phyloP scores from a whole-genome alignment of 1,140 invertebrate genomes.

The Heliconius eleuchia region DNA sequence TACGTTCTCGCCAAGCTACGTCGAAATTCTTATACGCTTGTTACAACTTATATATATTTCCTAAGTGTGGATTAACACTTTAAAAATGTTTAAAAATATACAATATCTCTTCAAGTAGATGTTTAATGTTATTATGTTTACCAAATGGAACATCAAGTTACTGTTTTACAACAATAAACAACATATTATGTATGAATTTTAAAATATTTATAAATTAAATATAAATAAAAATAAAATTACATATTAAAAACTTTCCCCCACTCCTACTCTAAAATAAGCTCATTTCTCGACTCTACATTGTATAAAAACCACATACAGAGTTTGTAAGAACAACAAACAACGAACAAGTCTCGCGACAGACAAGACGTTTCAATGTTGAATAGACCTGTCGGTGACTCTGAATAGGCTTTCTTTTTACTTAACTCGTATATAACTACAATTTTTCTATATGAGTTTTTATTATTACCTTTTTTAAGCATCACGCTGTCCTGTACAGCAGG shows the following conservation, averaged over 20 bases:
- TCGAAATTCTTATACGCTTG: too few species aligned
- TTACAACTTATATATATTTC: too few species aligned
- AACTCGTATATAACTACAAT: background rate
- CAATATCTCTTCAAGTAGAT: too few species aligned
- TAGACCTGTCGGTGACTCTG: conserved; percentile 14
- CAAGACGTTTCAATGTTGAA: conserved; percentile 3
- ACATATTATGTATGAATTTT: too few species aligned
- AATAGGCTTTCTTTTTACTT: background rate
- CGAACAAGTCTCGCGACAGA: background rate
- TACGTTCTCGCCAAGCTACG: too few species aligned
- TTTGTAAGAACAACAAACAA: conserved; percentile 8
- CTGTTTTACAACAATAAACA: too few species aligned
- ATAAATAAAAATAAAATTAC: too few species aligned
- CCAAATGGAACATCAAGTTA: too few species aligned
- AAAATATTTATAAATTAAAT: too few species aligned
- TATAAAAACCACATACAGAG: conserved; percentile 2
- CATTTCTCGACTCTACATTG: background rate
- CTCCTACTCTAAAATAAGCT: background rate
- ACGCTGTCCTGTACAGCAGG: background rate
- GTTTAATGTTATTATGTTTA: too few species aligned
- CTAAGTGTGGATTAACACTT: too few species aligned
- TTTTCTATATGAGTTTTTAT: background rate
- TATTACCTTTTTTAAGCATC: background rate
- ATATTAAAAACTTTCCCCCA: background rate
- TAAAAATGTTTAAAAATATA: too few species aligned